Evolutionary conservation across 2,888 invertebrate genomes (phyloP), one percentile per base, ranked within the genome.

Genomic region (Archips xylosteana): DNA sequence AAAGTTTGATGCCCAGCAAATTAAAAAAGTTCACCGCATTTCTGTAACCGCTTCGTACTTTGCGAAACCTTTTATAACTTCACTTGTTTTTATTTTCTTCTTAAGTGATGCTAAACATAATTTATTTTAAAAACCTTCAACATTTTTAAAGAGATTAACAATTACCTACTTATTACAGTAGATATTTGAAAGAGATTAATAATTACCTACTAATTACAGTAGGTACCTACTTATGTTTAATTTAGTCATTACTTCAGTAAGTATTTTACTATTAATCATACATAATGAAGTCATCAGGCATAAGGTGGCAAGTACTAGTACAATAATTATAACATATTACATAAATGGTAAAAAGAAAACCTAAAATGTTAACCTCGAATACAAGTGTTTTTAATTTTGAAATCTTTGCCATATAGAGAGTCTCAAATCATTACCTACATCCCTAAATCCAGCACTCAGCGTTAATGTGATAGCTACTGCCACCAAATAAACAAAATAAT

Each of bases 11-110:
- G 49, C 39, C 64, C 34, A n/a, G 60, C 51, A 74, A 74, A 74
- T 74, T 69, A 74, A 70, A 74, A 74, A 74, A 74, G 74, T 74
- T 74, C 23, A 65, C 60, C 65, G 49, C 74, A 36, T 70, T 73
- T 64, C 57, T 61, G 59, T 73, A 70, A 70, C 74, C 34, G 70
- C 65, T 74, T 70, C 23, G 65, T 65, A 65, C 74, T 74, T 74
- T 45, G 70, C 45, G 36, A 23, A 74, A 62, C 59, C 65, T 61
- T 70, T 60, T 60, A 59, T 60, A 69, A 70, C 47, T 60, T 66
- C 12, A 57, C 47, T 74, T 74, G 36, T 73, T 54, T 62, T 57
- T 60, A n/a, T 47, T 54, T 39, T 72, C n/a, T 8, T 57, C 13
- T 34, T 49, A 63, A 42, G n/a, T 15, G 49, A 66, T n/a, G n/a